Percentiles rank a stretch among this genome's conserved stretches.
phyloP scores from a whole-genome alignment of 2,888 invertebrate species.

The Zootermopsis nevadensis region DNA sequence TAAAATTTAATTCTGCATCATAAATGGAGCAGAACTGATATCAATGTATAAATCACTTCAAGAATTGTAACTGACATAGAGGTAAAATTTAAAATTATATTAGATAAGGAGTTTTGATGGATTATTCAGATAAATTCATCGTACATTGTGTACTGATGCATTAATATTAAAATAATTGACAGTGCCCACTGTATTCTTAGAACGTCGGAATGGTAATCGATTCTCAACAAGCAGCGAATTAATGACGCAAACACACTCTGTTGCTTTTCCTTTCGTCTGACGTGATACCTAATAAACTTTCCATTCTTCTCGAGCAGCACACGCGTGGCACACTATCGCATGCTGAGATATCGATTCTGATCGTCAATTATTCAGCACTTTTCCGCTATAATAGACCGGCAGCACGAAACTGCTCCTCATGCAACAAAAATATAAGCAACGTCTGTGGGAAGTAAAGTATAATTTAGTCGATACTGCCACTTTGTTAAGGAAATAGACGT shows the following conservation, averaged over 20 bases:
- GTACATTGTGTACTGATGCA: no score
- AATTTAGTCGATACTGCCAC: background rate
- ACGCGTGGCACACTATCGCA: background rate
- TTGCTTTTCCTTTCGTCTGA: background rate
- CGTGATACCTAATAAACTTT: background rate
- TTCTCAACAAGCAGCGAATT: background rate
- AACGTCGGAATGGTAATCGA: no score
- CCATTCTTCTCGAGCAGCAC: background rate
- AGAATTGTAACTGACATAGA: no score
- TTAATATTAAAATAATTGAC: background rate
- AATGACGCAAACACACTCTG: background rate
- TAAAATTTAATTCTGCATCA: background rate
- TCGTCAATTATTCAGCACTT: slow-evolving; percentile 2
- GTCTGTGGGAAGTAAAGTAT: background rate
- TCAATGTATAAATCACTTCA: background rate
- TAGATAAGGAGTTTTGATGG: no score
- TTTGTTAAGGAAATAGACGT: background rate
- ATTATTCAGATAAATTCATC: no score
- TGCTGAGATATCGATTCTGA: background rate
- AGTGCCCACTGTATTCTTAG: background rate
- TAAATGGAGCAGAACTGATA: background rate
- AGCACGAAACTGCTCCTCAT: background rate
- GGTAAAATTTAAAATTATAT: no score
- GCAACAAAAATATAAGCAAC: background rate
- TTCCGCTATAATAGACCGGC: background rate